Percentiles rank a stretch among this genome's conserved stretches.
Evolutionary conservation across 2,113 vertebrate species (phyloP).

Genomic region (Cnemophilus loriae): DNA sequence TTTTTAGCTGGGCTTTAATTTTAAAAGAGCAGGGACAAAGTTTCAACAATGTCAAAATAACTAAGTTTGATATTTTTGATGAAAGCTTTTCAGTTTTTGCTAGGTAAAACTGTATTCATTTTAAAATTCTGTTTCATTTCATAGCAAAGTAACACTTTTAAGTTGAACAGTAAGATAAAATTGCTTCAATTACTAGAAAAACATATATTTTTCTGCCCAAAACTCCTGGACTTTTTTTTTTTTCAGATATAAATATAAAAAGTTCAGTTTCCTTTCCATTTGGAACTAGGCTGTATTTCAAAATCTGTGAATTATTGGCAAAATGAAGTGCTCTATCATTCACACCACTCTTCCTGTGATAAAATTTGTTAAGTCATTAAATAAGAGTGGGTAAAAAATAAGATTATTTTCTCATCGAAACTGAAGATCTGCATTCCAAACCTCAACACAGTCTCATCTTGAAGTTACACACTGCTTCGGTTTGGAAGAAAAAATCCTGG

Average conservation of each 20-base stretch:
- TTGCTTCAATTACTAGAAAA: not conserved
- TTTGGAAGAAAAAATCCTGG: not conserved
- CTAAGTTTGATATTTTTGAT: not conserved
- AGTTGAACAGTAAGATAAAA: not conserved
- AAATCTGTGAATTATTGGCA: not conserved
- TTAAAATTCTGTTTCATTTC: not conserved
- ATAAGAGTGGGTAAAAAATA: not conserved
- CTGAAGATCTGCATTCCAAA: not conserved
- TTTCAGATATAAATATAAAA: not conserved
- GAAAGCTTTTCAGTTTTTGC: not conserved
- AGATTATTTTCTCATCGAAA: not conserved
- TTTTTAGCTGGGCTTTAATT: not conserved
- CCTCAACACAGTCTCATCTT: not conserved
- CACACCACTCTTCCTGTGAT: not conserved
- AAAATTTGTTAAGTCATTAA: not conserved
- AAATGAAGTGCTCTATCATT: not conserved
- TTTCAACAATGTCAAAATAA: not conserved
- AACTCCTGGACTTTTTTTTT: not conserved
- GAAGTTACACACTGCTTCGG: not conserved
- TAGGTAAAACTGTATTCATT: not conserved
- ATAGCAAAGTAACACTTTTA: not conserved
- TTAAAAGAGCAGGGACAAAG: not conserved
- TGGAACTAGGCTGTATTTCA: not conserved
- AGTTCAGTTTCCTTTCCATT: not conserved
- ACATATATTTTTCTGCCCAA: not conserved